phyloP scores from a whole-genome alignment of 2,113 vertebrate species.

The Eulacestoma nigropectus region DNA sequence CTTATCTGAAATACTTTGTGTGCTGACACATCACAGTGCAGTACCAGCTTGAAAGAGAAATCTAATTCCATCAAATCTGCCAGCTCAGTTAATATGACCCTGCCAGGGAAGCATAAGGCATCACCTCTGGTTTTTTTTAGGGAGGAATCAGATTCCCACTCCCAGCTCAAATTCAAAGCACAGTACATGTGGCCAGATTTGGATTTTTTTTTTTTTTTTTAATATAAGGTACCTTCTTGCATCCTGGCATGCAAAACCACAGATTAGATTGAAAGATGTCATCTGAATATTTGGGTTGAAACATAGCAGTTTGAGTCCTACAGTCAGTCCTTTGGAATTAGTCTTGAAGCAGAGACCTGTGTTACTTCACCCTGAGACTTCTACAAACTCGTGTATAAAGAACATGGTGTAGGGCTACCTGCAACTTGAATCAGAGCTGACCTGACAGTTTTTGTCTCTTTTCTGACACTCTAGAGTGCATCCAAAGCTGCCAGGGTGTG shows the following conservation, averaged over 20 bases:
- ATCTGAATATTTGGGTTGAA: not conserved
- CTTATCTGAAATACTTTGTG: slow-evolving; percentile 17
- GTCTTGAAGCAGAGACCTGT: not conserved
- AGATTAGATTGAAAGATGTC: not conserved
- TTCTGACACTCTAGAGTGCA: not conserved
- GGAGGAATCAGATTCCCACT: not conserved
- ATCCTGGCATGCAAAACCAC: not conserved
- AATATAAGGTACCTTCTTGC: not conserved
- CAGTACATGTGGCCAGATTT: fast-evolving
- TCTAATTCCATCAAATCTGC: slow-evolving; percentile 35
- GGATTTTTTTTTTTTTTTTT: too few relatives aligned
- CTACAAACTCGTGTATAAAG: not conserved
- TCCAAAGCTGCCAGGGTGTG: not conserved
- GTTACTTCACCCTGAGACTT: not conserved
- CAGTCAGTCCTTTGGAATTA: not conserved
- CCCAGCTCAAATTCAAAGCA: not conserved
- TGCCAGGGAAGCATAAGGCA: not conserved
- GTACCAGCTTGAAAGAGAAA: not conserved
- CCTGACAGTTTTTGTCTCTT: not conserved
- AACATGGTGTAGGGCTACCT: not conserved
- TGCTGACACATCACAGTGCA: slow-evolving; percentile 42
- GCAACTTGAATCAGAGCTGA: not conserved
- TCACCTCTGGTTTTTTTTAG: not conserved
- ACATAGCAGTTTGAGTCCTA: not conserved
- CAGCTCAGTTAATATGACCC: slow-evolving; percentile 34